Evolutionary conservation across 2,797 vertebrate genomes (phyloP).

Genomic region (Spea hammondii): DNA sequence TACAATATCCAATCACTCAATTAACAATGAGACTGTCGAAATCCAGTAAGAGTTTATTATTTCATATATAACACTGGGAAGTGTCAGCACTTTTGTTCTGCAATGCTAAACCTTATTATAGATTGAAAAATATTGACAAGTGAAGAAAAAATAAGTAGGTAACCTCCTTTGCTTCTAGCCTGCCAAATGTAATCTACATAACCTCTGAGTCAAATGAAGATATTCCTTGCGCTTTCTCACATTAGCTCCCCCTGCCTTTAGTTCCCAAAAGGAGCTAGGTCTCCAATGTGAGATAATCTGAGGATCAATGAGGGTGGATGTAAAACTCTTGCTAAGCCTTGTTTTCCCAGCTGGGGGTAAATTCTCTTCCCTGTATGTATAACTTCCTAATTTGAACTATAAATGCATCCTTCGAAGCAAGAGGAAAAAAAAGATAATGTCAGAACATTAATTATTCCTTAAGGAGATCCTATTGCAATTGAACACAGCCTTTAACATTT

Average conservation of each 20-base stretch:
- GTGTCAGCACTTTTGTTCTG: conserved; percentile 41
- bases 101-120: conserved; percentile 47
- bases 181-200: conserved; percentile 65
- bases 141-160: conserved; percentile 49
- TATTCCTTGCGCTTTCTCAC: conserved; percentile 77
- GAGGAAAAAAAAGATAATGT: conserved; percentile 57
- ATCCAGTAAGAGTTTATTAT: background rate
- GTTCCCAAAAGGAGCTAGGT: conserved; percentile 75
- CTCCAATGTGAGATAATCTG: conserved; percentile 90
- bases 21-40: no score
- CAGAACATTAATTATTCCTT: conserved; percentile 35
- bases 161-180: conserved; percentile 58
- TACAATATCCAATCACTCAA: no score
- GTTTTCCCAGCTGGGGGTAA: conserved; percentile 91
- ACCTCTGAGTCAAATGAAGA: conserved; percentile 68
- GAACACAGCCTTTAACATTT: no score
- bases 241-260: conserved; percentile 73
- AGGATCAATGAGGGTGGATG: conserved; percentile 92
- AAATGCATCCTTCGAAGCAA: conserved; percentile 68
- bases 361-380: conserved; percentile 83
- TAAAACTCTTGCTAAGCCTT: conserved; percentile 90
- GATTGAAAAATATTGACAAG: conserved; percentile 51
- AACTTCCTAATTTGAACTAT: conserved; percentile 79
- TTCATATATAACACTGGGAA: conserved; percentile 36
- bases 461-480: background rate